phyloP scores from a whole-genome alignment of 1,140 invertebrate species.

The Zaprionus kolodkinae region DNA sequence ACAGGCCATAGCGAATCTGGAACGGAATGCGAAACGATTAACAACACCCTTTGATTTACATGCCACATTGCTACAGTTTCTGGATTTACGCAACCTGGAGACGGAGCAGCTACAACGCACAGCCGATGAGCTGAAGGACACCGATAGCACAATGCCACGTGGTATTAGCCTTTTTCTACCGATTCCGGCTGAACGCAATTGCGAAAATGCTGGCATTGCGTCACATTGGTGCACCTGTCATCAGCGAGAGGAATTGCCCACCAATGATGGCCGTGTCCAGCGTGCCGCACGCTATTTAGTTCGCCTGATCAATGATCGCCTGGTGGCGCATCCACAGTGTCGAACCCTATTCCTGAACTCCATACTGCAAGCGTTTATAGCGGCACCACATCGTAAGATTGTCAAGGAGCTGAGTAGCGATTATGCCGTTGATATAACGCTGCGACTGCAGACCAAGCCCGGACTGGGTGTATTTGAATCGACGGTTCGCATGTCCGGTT shows the following conservation, averaged over 20 bases:
- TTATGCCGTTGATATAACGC: constrained; percentile 86
- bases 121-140: constrained; percentile 56
- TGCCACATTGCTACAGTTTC: constrained; percentile 87
- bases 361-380: constrained; percentile 72
- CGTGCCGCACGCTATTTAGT: constrained; percentile 86
- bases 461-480: constrained; percentile 91
- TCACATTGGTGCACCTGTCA: constrained; percentile 94
- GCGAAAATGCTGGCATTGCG: constrained; percentile 89
- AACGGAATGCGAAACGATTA: constrained; percentile 89
- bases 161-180: constrained; percentile 91
- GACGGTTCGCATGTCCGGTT: constrained; percentile 86
- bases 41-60: constrained; percentile 94
- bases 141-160: constrained; percentile 80
- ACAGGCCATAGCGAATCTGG: constrained; percentile 88
- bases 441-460: constrained; percentile 88
- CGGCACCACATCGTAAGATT: constrained; percentile 73
- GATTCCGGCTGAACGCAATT: constrained; percentile 90
- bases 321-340: constrained; percentile 87
- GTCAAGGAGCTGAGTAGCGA: constrained; percentile 83
- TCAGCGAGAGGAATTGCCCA: constrained; percentile 85
- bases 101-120: constrained; percentile 62
- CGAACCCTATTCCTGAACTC: constrained; percentile 80
- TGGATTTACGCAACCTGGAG: constrained; percentile 84
- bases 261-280: constrained; percentile 84
- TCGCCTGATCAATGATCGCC: constrained; percentile 87